A percentile compares a stretch with the other conserved stretches of the same genome.
These are phyloP conservation scores for Nilaparvata lugens DNA, from an alignment of 1,140 invertebrate species.

Conservation along the genomic window DNA sequence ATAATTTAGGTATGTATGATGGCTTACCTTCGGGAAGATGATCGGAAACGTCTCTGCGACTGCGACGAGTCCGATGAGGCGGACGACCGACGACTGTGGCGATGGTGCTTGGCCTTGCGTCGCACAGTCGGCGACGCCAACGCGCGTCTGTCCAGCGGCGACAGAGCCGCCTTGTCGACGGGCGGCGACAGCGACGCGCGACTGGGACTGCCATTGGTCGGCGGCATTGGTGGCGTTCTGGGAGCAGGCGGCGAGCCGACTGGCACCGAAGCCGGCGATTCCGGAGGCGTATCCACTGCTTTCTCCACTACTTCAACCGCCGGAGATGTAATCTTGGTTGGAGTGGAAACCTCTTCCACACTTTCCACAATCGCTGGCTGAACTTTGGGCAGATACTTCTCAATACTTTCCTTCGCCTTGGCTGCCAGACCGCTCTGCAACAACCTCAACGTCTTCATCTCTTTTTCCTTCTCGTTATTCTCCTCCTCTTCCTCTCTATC, in stretches of 20 bases:
- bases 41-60: slow-evolving; percentile 7
- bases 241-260: not conserved
- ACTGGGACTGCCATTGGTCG: slow-evolving; percentile 2
- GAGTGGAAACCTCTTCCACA: not conserved
- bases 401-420: slow-evolving; percentile 27
- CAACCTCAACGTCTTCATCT: slow-evolving; percentile 22
- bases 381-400: slow-evolving; percentile 19
- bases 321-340: not conserved
- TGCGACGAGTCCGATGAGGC: slow-evolving; percentile 13
- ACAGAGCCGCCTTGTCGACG: slow-evolving; percentile 13
- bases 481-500: slow-evolving; percentile 10
- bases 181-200: slow-evolving; percentile 11
- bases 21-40: slow-evolving; percentile 23
- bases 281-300: not conserved
- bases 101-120: not conserved
- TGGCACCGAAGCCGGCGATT: not conserved
- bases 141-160: slow-evolving; percentile 23
- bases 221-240: slow-evolving; percentile 8
- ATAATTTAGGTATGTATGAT: not conserved
- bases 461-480: slow-evolving; percentile 24
- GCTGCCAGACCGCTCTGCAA: slow-evolving; percentile 28
- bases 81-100: slow-evolving; percentile 7
- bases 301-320: not conserved
- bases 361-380: not conserved
- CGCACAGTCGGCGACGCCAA: slow-evolving; percentile 24